Percentiles rank a stretch among this genome's conserved stretches.
Conservation (phyloP, 2,113 vertebrate genomes). For the Ctenodactylus gundi region DNA sequence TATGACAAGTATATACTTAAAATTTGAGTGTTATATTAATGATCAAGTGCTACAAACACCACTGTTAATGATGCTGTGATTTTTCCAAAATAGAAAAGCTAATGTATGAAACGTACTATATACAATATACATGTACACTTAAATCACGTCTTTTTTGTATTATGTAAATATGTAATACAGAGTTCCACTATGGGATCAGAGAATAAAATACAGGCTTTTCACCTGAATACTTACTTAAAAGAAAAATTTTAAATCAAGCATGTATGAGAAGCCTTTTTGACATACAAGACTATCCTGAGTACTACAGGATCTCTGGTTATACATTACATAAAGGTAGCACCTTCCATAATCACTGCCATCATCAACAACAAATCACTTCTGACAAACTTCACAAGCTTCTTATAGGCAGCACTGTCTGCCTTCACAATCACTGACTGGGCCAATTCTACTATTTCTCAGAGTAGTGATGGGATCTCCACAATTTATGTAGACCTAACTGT, state of each 20-base stretch:
- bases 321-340: background rate
- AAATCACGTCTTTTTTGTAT: background rate
- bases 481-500: background rate
- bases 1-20: background rate
- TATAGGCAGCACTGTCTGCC: background rate
- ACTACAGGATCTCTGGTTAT: background rate
- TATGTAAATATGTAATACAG: background rate
- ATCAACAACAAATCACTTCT: background rate
- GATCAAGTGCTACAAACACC: background rate
- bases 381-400: background rate
- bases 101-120: background rate
- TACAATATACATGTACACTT: background rate
- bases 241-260: background rate
- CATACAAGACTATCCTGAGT: background rate
- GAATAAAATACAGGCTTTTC: background rate
- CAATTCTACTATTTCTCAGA: background rate
- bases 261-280: background rate
- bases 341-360: background rate
- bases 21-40: background rate
- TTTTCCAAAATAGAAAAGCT: background rate
- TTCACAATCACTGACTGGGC: background rate
- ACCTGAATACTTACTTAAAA: background rate
- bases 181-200: background rate
- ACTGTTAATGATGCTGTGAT: background rate
- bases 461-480: background rate